phyloP scores from a whole-genome alignment of 2,797 vertebrate species.

The Muscicapa comitata region DNA sequence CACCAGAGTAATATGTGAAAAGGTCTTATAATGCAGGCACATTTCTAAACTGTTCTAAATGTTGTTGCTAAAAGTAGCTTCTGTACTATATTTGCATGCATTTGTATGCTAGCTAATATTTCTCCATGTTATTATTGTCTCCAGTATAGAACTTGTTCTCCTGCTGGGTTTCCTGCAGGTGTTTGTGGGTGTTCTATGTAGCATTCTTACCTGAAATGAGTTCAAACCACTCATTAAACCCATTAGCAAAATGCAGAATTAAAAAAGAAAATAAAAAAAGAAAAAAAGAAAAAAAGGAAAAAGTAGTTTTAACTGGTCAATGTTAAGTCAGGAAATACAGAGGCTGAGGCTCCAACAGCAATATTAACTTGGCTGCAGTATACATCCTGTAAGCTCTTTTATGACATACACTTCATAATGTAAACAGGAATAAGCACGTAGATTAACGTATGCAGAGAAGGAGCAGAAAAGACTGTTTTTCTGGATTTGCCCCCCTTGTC shows the following conservation, averaged over 20 bases:
- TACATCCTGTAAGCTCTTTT: conserved; percentile 42
- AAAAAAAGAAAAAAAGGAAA: background rate
- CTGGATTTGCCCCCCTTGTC: background rate
- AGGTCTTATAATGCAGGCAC: background rate
- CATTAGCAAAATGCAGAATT: background rate
- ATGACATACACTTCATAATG: background rate
- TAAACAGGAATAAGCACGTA: conserved; percentile 35
- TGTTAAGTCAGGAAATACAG: conserved; percentile 26
- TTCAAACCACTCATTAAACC: background rate
- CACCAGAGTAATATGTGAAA: background rate
- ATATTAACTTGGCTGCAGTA: conserved; percentile 45
- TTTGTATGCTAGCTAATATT: background rate
- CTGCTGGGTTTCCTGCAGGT: background rate
- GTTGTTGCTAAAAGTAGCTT: background rate
- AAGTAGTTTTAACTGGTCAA: background rate
- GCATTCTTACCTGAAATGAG: background rate
- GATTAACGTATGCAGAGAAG: background rate
- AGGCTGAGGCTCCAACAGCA: conserved; percentile 40
- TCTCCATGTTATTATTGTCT: background rate
- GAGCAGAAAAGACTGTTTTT: background rate
- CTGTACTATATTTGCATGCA: background rate
- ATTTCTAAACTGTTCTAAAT: background rate
- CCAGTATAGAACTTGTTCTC: background rate
- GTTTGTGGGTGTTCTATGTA: background rate
- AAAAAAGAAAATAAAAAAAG: background rate